Conservation (phyloP, 1,140 invertebrate genomes). For the Bombus confusus region DNA sequence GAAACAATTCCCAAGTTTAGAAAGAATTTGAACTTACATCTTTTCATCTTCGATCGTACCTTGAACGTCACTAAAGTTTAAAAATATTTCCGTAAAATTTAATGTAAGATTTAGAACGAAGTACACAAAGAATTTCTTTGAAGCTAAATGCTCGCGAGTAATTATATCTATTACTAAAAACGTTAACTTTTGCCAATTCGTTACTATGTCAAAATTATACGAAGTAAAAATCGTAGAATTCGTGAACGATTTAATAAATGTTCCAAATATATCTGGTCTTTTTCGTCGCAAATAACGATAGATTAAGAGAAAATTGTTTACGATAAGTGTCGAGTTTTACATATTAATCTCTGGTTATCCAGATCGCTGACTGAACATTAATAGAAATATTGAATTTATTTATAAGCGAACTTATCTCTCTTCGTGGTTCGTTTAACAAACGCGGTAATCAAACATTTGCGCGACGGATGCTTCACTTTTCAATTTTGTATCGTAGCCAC, state of each 20-base stretch:
- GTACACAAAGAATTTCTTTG: not conserved
- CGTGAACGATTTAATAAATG: not conserved
- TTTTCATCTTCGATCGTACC: too few species aligned
- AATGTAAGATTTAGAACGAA: not conserved
- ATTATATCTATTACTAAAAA: too few species aligned
- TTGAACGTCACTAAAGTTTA: too few species aligned
- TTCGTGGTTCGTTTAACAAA: slow-evolving; percentile 16
- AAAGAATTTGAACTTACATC: too few species aligned
- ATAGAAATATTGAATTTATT: not conserved
- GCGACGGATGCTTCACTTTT: not conserved
- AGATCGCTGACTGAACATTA: not conserved
- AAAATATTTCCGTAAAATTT: too few species aligned
- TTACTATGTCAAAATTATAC: not conserved
- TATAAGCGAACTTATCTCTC: slow-evolving; percentile 14
- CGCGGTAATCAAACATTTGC: not conserved
- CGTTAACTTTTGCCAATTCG: too few species aligned
- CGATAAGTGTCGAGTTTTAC: too few species aligned
- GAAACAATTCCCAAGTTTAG: too few species aligned
- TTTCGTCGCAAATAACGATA: not conserved
- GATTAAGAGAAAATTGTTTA: not conserved
- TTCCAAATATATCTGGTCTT: too few species aligned
- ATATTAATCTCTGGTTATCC: not conserved
- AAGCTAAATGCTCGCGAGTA: too few species aligned
- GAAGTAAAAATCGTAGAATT: not conserved
- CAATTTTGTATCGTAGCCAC: not conserved